These are phyloP conservation scores for Huso huso DNA, from an alignment of 2,797 vertebrate species.

Conservation along the genomic window DNA sequence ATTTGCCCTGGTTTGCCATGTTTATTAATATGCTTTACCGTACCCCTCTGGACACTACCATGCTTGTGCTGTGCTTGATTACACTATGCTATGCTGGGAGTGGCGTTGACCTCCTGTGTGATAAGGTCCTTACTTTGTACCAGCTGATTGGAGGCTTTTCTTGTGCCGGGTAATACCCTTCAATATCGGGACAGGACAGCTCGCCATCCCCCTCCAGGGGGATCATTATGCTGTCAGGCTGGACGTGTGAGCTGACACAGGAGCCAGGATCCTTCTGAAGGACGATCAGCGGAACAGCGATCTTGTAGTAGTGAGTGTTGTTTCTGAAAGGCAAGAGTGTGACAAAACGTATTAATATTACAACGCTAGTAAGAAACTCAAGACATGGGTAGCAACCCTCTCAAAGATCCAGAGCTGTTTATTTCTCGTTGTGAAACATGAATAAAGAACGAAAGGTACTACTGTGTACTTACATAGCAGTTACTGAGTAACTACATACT, in stretches of 20 bases:
- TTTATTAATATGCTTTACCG: too few species aligned
- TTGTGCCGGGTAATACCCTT: conserved; percentile 55
- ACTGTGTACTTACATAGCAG: neutral
- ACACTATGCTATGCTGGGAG: too few species aligned
- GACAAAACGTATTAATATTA: too few species aligned
- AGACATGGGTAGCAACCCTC: too few species aligned
- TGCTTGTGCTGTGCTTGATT: too few species aligned
- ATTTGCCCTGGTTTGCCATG: too few species aligned
- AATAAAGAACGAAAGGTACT: neutral
- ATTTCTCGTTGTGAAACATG: neutral
- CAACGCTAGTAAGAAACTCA: conserved; percentile 8
- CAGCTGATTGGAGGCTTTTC: conserved; percentile 57
- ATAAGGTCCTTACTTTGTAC: conserved; percentile 54
- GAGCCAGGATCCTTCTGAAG: conserved; percentile 40
- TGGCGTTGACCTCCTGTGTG: too few species aligned
- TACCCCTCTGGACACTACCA: too few species aligned
- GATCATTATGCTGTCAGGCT: conserved; percentile 17
- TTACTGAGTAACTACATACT: too few species aligned
- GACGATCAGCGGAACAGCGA: conserved; percentile 70
- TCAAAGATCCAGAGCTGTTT: too few species aligned
- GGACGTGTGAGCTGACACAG: conserved; percentile 48
- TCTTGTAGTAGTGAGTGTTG: conserved; percentile 74
- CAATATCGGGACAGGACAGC: conserved; percentile 68
- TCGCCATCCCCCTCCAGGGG: conserved; percentile 25
- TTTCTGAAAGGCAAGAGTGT: conserved; percentile 57